Evolutionary conservation across 2,797 vertebrate genomes (phyloP), one percentile per base, ranked within the genome.

Genomic region (Ptychobarbus kaznakovi): DNA sequence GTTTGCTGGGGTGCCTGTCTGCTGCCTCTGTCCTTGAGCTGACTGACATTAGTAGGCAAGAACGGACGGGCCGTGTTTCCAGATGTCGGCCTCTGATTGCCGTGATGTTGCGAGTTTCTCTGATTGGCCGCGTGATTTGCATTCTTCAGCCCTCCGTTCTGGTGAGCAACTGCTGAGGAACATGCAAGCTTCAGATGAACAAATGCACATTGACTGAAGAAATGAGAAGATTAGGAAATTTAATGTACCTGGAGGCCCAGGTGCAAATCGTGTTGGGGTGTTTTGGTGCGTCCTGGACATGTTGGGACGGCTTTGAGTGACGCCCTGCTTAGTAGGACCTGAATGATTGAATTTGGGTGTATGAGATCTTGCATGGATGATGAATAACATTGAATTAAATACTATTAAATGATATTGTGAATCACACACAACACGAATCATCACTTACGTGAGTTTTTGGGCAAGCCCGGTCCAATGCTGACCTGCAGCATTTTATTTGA

Each of bases 401-500:
- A 1, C 1, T 25, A 49, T 56, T 28, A 28, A n/a, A 82, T 46
- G 0, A 51, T 42, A 9, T 25, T 42, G 35, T 56, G 49, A 81
- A 70, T 25, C 28, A 66, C 40, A 79, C 32, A 53, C 28, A 15
- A 28, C 3, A 61, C 13, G 4, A 42, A 22, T 38, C 7, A 68
- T 83, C 88, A 98, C 98, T 97, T 92, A 99, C 98, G 97, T 69
- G 98, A 95, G 87, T 99, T 99, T 94, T 97, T 98, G 53, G 98
- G 96, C 83, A 99, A 95, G 51, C 98, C 98, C 0, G 96, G 96
- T 56, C 98, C 98, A 0, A 99, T 93, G 97, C 96, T 97, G 96
- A 99, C 95, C 95, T 99, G 97, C 93, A 99, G 96, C 91, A 96
- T 95, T 92, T 99, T 99, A 89, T 95, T 98, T 9, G 97, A 97